Evolutionary conservation across 2,113 vertebrate species (phyloP).

Genomic region (Toxotes jaculatrix): DNA sequence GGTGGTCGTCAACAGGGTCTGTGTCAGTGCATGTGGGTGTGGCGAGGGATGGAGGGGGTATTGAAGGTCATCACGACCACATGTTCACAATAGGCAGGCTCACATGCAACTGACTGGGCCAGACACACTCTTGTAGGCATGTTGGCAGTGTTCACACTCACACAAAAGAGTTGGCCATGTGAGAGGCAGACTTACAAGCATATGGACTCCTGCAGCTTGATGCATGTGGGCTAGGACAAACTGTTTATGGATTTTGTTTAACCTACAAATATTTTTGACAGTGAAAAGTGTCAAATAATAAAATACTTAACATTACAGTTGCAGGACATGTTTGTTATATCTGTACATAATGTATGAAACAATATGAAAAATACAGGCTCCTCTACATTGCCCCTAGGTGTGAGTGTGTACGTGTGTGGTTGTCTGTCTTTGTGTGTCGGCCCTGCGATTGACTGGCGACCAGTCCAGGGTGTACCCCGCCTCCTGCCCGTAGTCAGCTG

Average conservation of each 20-base stretch:
- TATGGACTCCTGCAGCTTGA: background rate
- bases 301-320: background rate
- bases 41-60: constrained; percentile 2
- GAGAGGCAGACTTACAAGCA: background rate
- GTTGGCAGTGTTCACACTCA: constrained; percentile 25
- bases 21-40: constrained; percentile 1
- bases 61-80: constrained; percentile 47
- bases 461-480: no score
- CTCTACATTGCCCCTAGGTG: no score
- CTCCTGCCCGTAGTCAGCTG: no score
- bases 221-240: constrained; percentile 4
- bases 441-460: no score
- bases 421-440: no score
- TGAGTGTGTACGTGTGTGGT: no score
- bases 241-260: constrained; percentile 14
- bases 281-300: background rate
- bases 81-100: constrained; percentile 26
- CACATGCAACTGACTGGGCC: constrained; percentile 35
- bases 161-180: background rate
- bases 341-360: background rate
- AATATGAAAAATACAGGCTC: background rate
- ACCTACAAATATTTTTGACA: background rate
- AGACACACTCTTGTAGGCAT: constrained; percentile 28
- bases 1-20: constrained; percentile 1
- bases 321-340: background rate